These are phyloP conservation scores for Rugalucina vietnamica DNA, from an alignment of 2,888 invertebrate genomes.

Conservation along the genomic window DNA sequence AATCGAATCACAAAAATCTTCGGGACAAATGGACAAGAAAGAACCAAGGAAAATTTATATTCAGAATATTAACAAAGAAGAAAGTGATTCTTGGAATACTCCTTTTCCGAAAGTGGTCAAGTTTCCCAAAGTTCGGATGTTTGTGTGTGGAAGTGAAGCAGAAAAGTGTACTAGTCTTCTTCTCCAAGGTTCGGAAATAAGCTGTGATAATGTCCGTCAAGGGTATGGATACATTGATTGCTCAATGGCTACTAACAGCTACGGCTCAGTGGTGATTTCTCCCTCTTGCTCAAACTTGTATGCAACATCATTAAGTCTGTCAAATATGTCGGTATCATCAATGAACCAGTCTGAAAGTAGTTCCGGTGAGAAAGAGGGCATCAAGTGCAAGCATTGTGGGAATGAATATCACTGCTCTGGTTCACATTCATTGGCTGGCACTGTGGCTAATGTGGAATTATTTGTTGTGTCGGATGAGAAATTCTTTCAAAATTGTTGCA, in stretches of 20 bases:
- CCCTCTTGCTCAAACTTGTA: slow-evolving; percentile 50
- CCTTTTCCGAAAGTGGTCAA: slow-evolving; percentile 63
- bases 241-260: slow-evolving; percentile 64
- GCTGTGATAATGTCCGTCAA: slow-evolving; percentile 31
- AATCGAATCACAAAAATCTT: slow-evolving; percentile 35
- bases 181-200: slow-evolving; percentile 49
- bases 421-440: slow-evolving; percentile 32
- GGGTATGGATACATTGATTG: slow-evolving; percentile 56
- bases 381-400: slow-evolving; percentile 52
- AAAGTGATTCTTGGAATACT: slow-evolving; percentile 10
- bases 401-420: slow-evolving; percentile 28
- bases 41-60: slow-evolving; percentile 50
- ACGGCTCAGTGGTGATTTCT: slow-evolving; percentile 54
- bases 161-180: slow-evolving; percentile 59
- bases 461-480: slow-evolving; percentile 70
- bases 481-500: slow-evolving; percentile 70
- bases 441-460: slow-evolving; percentile 66
- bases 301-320: slow-evolving; percentile 22
- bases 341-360: slow-evolving; percentile 23
- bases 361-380: slow-evolving; percentile 20
- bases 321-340: slow-evolving; percentile 14
- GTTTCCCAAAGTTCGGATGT: slow-evolving; percentile 68
- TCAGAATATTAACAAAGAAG: slow-evolving; percentile 10
- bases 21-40: slow-evolving; percentile 17
- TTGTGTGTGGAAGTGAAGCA: slow-evolving; percentile 72